phyloP scores from a whole-genome alignment of 2,113 vertebrate genomes.

The Psilopsiagon aymara region DNA sequence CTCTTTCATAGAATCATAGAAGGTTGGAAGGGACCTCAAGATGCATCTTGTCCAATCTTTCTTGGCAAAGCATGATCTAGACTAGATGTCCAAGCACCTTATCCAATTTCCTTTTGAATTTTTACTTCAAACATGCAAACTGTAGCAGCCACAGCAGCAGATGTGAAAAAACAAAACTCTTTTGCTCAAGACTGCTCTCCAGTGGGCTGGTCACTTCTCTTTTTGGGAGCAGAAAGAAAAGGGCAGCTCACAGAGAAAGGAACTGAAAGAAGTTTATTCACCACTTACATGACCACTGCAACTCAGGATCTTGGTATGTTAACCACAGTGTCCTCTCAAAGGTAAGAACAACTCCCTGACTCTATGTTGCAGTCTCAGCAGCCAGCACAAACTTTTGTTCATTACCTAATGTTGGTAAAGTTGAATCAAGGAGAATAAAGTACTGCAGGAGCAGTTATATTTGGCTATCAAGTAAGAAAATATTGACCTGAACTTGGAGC shows the following conservation, averaged over 20 bases:
- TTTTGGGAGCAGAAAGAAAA: not conserved
- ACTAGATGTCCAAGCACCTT: not conserved
- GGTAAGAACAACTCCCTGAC: not conserved
- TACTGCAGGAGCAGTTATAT: not conserved
- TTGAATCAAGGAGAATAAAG: not conserved
- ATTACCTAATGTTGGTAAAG: not conserved
- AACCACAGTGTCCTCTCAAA: not conserved
- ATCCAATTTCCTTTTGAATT: not conserved
- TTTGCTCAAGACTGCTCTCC: not conserved
- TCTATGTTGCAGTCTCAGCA: fast-evolving
- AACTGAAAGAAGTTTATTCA: not conserved
- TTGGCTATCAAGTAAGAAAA: not conserved
- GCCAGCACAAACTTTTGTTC: not conserved
- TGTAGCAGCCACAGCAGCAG: not conserved
- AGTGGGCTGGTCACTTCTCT: not conserved
- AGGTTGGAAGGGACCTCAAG: not conserved
- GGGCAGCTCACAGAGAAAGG: not conserved
- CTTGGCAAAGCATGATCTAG: not conserved
- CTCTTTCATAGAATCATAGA: not conserved
- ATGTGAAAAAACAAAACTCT: not conserved
- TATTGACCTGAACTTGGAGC: not conserved
- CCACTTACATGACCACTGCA: not conserved
- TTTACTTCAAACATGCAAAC: not conserved
- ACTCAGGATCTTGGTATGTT: not conserved
- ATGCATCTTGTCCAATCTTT: not conserved